Conservation (phyloP, 2,113 vertebrate genomes). For the Megaceryle maxima region DNA sequence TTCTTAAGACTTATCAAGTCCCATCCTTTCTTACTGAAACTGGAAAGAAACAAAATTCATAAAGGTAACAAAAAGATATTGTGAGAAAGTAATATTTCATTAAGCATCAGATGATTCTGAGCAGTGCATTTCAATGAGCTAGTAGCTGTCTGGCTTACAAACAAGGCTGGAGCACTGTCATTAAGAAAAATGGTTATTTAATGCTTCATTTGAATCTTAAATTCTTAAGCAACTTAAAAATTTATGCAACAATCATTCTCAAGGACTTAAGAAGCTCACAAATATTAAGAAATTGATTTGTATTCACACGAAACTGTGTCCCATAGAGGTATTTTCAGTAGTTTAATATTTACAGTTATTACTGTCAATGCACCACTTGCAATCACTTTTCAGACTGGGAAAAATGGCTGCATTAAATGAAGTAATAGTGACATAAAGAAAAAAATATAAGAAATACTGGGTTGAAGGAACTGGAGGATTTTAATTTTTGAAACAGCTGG, state of each 20-base stretch:
- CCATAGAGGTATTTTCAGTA: background rate
- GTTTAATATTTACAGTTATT: background rate
- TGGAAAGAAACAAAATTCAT: background rate
- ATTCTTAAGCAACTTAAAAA: background rate
- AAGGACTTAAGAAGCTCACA: background rate
- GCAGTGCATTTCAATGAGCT: background rate
- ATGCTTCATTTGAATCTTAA: background rate
- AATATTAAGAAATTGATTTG: background rate
- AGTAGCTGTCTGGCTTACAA: background rate
- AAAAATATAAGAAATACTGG: accelerated
- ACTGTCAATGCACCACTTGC: background rate
- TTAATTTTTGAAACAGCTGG: background rate
- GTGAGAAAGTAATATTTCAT: background rate
- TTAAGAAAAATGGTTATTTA: background rate
- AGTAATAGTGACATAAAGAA: background rate
- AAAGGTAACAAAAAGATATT: background rate
- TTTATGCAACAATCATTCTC: background rate
- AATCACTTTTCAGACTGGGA: background rate
- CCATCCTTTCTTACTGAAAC: background rate
- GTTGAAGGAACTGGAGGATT: background rate
- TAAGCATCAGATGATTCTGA: background rate
- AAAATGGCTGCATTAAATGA: background rate
- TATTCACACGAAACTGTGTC: background rate
- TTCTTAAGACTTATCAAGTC: background rate
- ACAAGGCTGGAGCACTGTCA: background rate